Percentiles rank a stretch among this genome's conserved stretches.
These are phyloP conservation scores for Aplysia californica DNA, from an alignment of 1,140 invertebrate genomes.

Conservation along the genomic window DNA sequence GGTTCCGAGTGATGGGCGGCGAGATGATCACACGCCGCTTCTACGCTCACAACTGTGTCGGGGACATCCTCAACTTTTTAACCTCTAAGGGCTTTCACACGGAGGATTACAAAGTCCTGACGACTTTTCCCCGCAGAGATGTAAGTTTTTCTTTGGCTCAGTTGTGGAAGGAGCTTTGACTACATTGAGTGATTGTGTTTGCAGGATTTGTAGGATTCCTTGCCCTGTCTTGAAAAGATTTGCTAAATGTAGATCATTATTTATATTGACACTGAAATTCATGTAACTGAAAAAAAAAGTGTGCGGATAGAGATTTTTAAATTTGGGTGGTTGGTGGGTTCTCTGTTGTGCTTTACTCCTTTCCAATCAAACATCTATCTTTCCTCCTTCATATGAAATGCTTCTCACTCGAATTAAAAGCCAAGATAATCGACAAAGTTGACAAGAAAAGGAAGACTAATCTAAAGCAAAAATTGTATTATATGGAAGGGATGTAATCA, in stretches of 20 bases:
- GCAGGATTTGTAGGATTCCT: not conserved
- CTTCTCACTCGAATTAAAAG: no score
- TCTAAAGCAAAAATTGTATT: no score
- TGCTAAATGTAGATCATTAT: not conserved
- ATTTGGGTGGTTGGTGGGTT: no score
- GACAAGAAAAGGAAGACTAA: no score
- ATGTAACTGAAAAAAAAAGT: no score
- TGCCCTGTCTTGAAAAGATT: not conserved
- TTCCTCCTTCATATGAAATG: no score
- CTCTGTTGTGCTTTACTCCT: no score
- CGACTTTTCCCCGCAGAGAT: slow-evolving; percentile 92
- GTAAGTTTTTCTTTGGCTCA: slow-evolving; percentile 45
- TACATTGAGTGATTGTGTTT: not conserved
- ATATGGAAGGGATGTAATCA: no score
- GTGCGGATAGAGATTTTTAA: no score
- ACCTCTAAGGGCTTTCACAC: slow-evolving; percentile 86
- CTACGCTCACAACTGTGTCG: slow-evolving; percentile 74
- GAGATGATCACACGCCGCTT: slow-evolving; percentile 82
- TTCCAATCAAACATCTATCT: no score
- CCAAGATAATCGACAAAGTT: no score
- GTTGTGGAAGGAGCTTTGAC: not conserved
- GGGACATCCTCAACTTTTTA: slow-evolving; percentile 85
- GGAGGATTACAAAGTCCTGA: slow-evolving; percentile 90
- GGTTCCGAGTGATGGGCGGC: slow-evolving; percentile 82
- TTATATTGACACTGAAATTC: not conserved